phyloP scores from a whole-genome alignment of 2,113 vertebrate genomes.

The Agapornis roseicollis region DNA sequence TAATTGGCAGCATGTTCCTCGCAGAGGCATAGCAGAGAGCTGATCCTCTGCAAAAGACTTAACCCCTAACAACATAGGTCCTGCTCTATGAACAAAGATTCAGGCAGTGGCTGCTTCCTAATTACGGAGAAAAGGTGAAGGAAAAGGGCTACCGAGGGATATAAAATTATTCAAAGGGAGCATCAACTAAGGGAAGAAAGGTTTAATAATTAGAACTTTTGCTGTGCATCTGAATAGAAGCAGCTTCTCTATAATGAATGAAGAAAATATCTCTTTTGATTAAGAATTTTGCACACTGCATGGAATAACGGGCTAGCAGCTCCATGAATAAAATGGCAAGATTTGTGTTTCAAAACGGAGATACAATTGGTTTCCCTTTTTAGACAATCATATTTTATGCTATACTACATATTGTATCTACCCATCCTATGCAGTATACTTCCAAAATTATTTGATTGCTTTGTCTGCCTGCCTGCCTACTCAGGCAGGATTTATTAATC shows the following conservation, averaged over 20 bases:
- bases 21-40: neutral
- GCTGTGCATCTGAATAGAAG: neutral
- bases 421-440: neutral
- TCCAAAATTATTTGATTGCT: neutral
- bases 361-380: neutral
- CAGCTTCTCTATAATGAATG: neutral
- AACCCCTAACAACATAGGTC: neutral
- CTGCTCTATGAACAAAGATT: neutral
- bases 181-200: neutral
- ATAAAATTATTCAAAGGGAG: neutral
- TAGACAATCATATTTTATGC: neutral
- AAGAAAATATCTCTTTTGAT: neutral
- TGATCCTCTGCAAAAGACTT: neutral
- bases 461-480: neutral
- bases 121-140: neutral
- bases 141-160: neutral
- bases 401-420: neutral
- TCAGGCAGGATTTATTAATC: neutral
- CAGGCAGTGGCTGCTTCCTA: neutral
- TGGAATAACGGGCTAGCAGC: neutral
- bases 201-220: neutral
- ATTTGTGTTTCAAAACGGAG: neutral
- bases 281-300: neutral
- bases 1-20: constrained; percentile 31
- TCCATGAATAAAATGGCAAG: neutral